Evolutionary conservation across 2,888 invertebrate species (phyloP).

Genomic region (Athalia cordata): DNA sequence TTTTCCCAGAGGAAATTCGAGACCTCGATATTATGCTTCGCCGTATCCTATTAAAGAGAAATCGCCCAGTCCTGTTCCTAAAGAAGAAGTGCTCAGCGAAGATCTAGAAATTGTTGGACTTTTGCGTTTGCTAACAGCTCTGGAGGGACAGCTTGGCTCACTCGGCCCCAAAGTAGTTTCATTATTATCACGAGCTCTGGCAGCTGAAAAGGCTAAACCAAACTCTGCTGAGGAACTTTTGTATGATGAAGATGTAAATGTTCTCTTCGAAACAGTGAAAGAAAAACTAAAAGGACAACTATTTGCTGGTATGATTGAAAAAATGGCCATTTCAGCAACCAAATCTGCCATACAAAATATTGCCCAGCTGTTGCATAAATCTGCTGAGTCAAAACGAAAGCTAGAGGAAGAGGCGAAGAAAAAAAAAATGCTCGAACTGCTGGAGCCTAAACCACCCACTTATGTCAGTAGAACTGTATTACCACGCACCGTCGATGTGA

Average conservation of each 20-base stretch:
- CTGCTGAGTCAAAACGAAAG: conserved; percentile 75
- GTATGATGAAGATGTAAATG: conserved; percentile 83
- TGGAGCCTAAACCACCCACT: conserved; percentile 61
- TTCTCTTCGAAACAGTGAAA: conserved; percentile 88
- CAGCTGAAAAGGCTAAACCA: conserved; percentile 82
- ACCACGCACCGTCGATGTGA: conserved; percentile 57
- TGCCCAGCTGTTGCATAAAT: conserved; percentile 83
- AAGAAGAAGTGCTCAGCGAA: conserved; percentile 65
- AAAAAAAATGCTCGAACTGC: conserved; percentile 62
- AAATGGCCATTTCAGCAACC: conserved; percentile 81
- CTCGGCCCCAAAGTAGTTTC: conserved; percentile 87
- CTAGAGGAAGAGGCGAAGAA: conserved; percentile 70
- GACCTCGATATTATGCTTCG: conserved; percentile 59
- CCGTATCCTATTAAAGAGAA: conserved; percentile 70
- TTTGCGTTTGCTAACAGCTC: conserved; percentile 84
- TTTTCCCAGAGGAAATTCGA: conserved; percentile 53
- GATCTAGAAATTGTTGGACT: conserved; percentile 73
- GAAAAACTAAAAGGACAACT: conserved; percentile 89
- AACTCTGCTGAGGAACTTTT: conserved; percentile 86
- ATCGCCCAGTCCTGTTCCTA: conserved; percentile 61
- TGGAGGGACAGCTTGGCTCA: conserved; percentile 90
- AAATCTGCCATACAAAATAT: conserved; percentile 86
- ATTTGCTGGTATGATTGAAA: conserved; percentile 81
- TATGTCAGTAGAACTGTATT: conserved; percentile 59
- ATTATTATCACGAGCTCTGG: conserved; percentile 84